Base-by-base conservation (phyloP, 2,888 invertebrate genomes). In the Drosophila neutralis region DNA sequence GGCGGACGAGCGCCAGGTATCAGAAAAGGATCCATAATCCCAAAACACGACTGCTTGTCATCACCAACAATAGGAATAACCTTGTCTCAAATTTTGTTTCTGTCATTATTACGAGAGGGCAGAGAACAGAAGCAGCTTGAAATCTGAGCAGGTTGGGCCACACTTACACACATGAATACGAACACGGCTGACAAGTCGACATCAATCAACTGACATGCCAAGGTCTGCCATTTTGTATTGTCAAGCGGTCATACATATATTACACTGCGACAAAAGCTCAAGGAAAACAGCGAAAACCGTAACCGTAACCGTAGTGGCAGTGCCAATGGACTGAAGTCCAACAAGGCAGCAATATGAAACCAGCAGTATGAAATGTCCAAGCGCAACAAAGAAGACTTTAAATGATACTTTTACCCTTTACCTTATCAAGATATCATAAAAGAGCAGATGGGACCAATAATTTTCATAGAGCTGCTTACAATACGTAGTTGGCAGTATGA, bases 191-290 rank as follows among this genome's bases (percentile, higher is more conserved):
- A 81, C 82, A 81, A 72, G 78, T 48, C 42, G 66, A 87, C 89
- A 87, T 87, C 81, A 90, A 87, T 90, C 89, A 87, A 89, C 54
- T 74, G 80, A 58, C 80, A 62, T 18, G 59, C 68, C 70, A 66
- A 69, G 71, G 62, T 65, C 52, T 52, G 70, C 66, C 73, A 33
- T 71, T 72, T 72, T 57, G 68, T 60, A 65, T 62, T 81, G 62
- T 65, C 67, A 51, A 51, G 56, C 61, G 7, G 15, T 33, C 69
- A 49, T 27, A 35, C 69, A 53, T 27, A 35, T 11, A 31, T 6
- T 13, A 42, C 45, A 66, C 49, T 66, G 66, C 51, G 63, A 18
- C 62, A 65, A 59, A 58, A 57, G 24, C 40, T 36, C 54, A 15
- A 4, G 6, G 13, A n/a, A 31, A 27, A 21, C 38, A 15, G 57